A percentile compares a stretch with the other conserved stretches of the same genome.
phyloP scores from a whole-genome alignment of 2,113 vertebrate species.

The Macheiramphus alcinus region DNA sequence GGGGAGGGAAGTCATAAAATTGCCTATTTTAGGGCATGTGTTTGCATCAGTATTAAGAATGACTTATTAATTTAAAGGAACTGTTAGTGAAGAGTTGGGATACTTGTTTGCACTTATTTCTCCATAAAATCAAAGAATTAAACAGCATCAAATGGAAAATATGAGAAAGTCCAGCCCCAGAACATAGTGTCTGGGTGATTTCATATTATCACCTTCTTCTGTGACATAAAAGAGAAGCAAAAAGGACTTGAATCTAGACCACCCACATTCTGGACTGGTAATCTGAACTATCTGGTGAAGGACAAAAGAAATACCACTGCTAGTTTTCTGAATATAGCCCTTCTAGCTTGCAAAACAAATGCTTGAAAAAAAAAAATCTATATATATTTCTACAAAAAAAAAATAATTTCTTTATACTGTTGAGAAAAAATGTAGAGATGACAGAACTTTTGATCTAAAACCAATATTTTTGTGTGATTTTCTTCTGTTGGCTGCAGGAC shows the following conservation, averaged over 20 bases:
- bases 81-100: not conserved
- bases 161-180: not conserved
- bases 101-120: not conserved
- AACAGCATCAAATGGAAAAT: not conserved
- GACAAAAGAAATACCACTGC: not conserved
- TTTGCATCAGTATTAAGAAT: not conserved
- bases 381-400: not conserved
- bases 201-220: not conserved
- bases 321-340: not conserved
- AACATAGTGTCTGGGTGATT: not conserved
- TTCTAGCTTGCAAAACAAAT: not conserved
- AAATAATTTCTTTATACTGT: not conserved
- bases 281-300: not conserved
- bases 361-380: not conserved
- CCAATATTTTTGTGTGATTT: not conserved
- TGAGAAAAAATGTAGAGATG: not conserved
- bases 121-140: not conserved
- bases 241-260: not conserved
- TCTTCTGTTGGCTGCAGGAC: not conserved
- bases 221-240: not conserved
- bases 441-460: not conserved
- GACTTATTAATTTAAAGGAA: not conserved
- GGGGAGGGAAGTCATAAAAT: not conserved
- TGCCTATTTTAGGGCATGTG: not conserved
- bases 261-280: not conserved